phyloP scores from a whole-genome alignment of 2,113 vertebrate genomes.

The Odobenus rosmarus region DNA sequence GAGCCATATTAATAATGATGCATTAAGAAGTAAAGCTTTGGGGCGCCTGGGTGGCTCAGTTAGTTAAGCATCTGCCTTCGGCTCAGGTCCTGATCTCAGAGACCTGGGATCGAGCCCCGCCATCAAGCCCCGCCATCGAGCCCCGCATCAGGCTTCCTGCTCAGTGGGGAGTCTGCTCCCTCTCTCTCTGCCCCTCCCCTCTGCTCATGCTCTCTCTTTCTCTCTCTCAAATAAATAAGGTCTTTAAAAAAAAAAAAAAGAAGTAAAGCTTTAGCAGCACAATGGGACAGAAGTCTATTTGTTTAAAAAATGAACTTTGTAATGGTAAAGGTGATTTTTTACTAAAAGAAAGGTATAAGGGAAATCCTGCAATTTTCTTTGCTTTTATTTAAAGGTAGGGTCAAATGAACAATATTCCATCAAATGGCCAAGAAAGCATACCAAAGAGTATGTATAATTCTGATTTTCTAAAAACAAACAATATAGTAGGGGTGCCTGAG shows the following conservation, averaged over 20 bases:
- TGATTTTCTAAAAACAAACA: background rate
- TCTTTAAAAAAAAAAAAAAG: background rate
- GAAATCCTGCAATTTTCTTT: background rate
- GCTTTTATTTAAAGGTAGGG: background rate
- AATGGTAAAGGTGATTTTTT: background rate
- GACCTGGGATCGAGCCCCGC: no score
- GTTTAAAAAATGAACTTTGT: background rate
- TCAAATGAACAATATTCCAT: background rate
- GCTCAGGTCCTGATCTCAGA: no score
- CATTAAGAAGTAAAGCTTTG: background rate
- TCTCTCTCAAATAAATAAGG: no score
- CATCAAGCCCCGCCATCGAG: fast-evolving
- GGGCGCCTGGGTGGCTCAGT: background rate
- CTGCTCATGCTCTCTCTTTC: no score
- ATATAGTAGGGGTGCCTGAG: background rate
- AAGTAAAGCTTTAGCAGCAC: background rate
- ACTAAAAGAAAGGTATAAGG: background rate
- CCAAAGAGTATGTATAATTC: background rate
- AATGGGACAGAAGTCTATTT: background rate
- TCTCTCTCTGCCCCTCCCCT: no score
- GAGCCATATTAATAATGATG: background rate
- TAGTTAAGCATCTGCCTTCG: background rate
- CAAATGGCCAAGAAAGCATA: background rate
- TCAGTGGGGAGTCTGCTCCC: no score
- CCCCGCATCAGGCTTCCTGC: no score